These are phyloP conservation scores for Sciurus vulgaris DNA, from an alignment of 2,797 vertebrate genomes.

Conservation along the genomic window DNA sequence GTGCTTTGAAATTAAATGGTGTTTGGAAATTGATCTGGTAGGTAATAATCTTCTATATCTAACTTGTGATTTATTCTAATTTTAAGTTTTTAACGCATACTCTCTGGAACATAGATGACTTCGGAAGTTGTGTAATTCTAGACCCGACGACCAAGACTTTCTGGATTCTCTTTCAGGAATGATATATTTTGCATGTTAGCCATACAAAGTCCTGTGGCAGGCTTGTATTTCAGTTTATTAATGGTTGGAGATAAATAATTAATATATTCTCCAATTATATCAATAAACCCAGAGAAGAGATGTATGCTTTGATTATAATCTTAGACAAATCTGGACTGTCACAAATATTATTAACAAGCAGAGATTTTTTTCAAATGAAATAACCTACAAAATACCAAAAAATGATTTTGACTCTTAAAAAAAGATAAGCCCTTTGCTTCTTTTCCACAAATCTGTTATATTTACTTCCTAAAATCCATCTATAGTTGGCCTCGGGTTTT, in stretches of 20 bases:
- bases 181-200: neutral
- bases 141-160: neutral
- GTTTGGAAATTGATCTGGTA: slow-evolving; percentile 35
- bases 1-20: slow-evolving; percentile 36
- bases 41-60: slow-evolving; percentile 70
- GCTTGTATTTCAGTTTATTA: slow-evolving; percentile 24
- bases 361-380: slow-evolving; percentile 36
- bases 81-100: slow-evolving; percentile 72
- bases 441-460: neutral
- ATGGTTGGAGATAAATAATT: neutral
- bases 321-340: neutral
- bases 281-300: slow-evolving; percentile 43
- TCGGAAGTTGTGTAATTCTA: neutral
- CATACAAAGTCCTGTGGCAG: neutral
- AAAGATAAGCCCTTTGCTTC: neutral
- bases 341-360: slow-evolving; percentile 11
- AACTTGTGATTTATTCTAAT: slow-evolving; percentile 68
- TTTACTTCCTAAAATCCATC: slow-evolving; percentile 15
- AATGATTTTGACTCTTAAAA: neutral
- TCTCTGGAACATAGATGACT: slow-evolving; percentile 53
- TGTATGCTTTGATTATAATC: neutral
- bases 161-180: neutral
- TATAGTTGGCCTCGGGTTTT: neutral
- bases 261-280: slow-evolving; percentile 48
- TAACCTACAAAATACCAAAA: neutral